phyloP scores from a whole-genome alignment of 1,140 invertebrate genomes.

The Drosophila kohkoa region DNA sequence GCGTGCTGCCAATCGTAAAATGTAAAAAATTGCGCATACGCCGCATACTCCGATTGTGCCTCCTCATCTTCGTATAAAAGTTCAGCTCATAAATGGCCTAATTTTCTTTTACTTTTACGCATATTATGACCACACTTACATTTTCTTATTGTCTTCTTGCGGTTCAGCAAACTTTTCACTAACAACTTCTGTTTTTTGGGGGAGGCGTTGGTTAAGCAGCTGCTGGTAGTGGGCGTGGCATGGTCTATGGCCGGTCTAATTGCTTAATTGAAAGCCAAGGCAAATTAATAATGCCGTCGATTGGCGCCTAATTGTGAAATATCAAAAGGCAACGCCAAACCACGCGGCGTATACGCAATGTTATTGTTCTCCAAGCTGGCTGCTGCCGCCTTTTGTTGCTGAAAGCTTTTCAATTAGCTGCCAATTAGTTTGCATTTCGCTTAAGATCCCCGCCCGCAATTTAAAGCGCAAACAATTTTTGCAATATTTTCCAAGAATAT shows the following conservation, averaged over 20 bases:
- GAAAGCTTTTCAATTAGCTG: conserved; percentile 76
- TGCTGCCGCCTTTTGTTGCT: conserved; percentile 32
- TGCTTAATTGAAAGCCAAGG: conserved; percentile 77
- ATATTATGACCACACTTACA: conserved; percentile 18
- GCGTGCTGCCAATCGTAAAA: conserved; percentile 70
- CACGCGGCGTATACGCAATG: conserved; percentile 71
- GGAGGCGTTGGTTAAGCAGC: neutral
- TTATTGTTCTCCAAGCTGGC: conserved; percentile 22
- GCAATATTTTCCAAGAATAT: conserved; percentile 21
- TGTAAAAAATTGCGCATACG: conserved; percentile 72
- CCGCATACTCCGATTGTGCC: conserved; percentile 2
- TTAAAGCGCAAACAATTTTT: conserved; percentile 1
- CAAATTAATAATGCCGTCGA: conserved; percentile 78
- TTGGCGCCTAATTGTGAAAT: conserved; percentile 79
- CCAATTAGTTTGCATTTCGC: conserved; percentile 71
- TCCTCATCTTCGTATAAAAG: neutral
- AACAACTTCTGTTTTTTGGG: conserved; percentile 8
- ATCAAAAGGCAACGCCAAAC: conserved; percentile 58
- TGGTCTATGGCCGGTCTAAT: conserved; percentile 51
- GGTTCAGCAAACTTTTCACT: conserved; percentile 28
- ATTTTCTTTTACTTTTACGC: conserved; percentile 63
- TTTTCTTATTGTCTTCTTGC: conserved; percentile 40
- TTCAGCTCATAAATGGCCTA: conserved; percentile 70
- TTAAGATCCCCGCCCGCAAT: conserved; percentile 6
- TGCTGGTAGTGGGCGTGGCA: conserved; percentile 2